phyloP scores from a whole-genome alignment of 2,113 vertebrate species.

The Isichthys henryi region DNA sequence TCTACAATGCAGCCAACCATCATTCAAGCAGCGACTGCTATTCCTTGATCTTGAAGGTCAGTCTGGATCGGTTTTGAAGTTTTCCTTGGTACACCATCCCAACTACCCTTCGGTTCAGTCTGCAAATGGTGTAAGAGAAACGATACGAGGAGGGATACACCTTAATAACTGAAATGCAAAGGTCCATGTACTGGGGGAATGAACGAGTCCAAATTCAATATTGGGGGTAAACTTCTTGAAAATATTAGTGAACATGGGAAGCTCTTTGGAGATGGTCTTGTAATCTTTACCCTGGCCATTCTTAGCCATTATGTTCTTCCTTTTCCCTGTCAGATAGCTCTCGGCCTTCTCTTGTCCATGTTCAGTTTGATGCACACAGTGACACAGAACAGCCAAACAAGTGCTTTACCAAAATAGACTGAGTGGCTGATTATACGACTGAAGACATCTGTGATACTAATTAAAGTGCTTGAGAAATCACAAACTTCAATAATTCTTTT shows the following conservation, averaged over 20 bases:
- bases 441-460: neutral
- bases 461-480: neutral
- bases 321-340: neutral
- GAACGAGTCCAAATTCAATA: neutral
- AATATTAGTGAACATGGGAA: neutral
- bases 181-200: neutral
- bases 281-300: neutral
- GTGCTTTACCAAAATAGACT: neutral
- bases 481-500: neutral
- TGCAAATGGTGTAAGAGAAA: neutral
- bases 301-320: neutral
- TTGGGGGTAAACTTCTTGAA: neutral
- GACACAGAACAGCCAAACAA: neutral
- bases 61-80: neutral
- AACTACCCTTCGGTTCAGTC: neutral
- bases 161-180: neutral
- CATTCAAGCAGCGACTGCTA: neutral
- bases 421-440: neutral
- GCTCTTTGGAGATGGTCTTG: neutral
- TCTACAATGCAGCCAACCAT: neutral
- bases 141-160: neutral
- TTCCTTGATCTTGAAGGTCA: neutral
- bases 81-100: neutral
- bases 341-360: neutral
- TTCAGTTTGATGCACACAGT: neutral